These are phyloP conservation scores for Rhea pennata DNA, from an alignment of 2,113 vertebrate genomes.

Conservation along the genomic window DNA sequence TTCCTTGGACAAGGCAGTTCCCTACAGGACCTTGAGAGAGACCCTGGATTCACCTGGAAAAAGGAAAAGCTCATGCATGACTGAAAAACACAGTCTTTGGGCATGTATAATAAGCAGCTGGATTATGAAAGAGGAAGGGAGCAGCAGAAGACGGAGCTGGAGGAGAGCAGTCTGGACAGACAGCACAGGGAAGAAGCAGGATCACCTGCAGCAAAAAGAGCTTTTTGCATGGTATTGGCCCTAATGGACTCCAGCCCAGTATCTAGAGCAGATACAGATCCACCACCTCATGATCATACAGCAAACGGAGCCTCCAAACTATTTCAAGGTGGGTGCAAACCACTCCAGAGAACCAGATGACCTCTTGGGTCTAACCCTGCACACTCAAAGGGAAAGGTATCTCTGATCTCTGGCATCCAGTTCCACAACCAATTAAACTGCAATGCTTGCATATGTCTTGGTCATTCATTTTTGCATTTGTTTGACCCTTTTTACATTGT, in stretches of 20 bases:
- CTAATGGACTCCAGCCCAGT: fast-evolving
- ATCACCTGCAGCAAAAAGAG: not conserved
- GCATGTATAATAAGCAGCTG: not conserved
- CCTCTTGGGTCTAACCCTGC: fast-evolving
- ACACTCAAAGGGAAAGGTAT: not conserved
- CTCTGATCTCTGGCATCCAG: not conserved
- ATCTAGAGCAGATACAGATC: not conserved
- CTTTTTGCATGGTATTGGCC: not conserved
- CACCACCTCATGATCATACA: not conserved
- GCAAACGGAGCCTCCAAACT: no score
- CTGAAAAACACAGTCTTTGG: not conserved
- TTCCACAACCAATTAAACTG: fast-evolving
- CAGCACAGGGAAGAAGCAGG: not conserved
- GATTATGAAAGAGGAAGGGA: not conserved
- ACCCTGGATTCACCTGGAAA: not conserved
- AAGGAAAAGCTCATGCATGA: not conserved
- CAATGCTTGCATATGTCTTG: not conserved
- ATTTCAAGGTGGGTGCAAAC: not conserved
- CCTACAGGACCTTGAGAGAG: not conserved
- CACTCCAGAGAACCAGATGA: not conserved
- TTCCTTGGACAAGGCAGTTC: not conserved
- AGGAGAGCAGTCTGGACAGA: not conserved
- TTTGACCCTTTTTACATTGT: not conserved
- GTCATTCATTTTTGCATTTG: not conserved
- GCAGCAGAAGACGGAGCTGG: not conserved